These are phyloP conservation scores for Carcharodon carcharias DNA, from an alignment of 2,797 vertebrate species.

Conservation along the genomic window DNA sequence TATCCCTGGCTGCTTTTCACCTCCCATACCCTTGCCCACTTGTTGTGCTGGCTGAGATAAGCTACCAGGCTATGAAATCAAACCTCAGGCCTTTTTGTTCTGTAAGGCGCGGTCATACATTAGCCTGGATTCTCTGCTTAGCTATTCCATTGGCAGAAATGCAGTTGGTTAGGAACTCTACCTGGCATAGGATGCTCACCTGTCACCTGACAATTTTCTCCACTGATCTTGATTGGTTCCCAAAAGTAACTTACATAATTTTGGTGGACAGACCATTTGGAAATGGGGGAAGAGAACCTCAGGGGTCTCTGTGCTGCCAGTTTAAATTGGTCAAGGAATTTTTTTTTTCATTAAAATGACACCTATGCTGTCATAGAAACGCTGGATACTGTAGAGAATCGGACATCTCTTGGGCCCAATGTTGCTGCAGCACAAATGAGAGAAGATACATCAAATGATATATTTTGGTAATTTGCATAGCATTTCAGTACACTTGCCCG, in stretches of 20 bases:
- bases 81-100: not conserved
- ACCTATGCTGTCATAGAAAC: not conserved
- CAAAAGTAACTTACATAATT: not conserved
- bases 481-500: not conserved
- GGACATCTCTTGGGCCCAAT: not conserved
- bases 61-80: not conserved
- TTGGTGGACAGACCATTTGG: slow-evolving; percentile 38
- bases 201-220: not conserved
- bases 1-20: not conserved
- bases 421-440: not conserved
- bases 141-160: not conserved
- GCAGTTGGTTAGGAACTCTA: no score
- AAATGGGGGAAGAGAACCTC: slow-evolving; percentile 3
- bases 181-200: not conserved
- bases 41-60: not conserved
- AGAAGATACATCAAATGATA: not conserved
- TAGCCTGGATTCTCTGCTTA: not conserved
- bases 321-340: not conserved
- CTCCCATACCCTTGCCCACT: not conserved
- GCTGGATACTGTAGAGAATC: not conserved
- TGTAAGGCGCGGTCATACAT: no score
- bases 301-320: not conserved
- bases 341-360: no score
- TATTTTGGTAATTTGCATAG: not conserved
- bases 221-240: not conserved